Conservation (phyloP, 1,140 invertebrate genomes). For the Drosophila sechellia region DNA sequence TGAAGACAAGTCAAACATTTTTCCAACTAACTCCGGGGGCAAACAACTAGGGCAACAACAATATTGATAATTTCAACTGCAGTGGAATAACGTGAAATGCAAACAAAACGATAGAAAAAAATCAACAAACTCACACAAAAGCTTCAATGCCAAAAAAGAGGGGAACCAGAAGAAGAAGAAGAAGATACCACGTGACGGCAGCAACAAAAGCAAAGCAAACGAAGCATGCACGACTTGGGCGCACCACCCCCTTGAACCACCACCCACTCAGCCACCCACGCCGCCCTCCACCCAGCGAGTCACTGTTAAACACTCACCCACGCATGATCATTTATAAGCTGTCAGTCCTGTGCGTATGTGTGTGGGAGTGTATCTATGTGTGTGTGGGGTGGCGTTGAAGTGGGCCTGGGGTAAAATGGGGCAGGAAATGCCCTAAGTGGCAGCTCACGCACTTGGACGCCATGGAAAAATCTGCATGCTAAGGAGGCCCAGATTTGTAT, state of each 20-base stretch:
- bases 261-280: background rate
- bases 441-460: conserved; percentile 55
- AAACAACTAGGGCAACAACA: conserved; percentile 44
- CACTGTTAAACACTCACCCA: conserved; percentile 23
- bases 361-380: conserved; percentile 10
- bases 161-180: background rate
- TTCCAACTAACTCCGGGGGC: conserved; percentile 41
- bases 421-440: conserved; percentile 69
- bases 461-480: conserved; percentile 6
- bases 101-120: conserved; percentile 45
- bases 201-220: conserved; percentile 64
- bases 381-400: background rate
- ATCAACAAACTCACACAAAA: conserved; percentile 37
- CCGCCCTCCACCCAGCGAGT: conserved; percentile 6
- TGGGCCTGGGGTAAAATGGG: conserved; percentile 3
- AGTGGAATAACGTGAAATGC: conserved; percentile 59
- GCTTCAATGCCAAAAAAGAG: conserved; percentile 47
- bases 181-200: conserved; percentile 55
- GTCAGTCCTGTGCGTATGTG: conserved; percentile 45
- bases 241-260: background rate
- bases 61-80: conserved; percentile 67
- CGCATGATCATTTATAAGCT: conserved; percentile 78
- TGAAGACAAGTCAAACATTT: conserved; percentile 49
- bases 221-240: conserved; percentile 57
- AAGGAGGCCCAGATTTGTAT: background rate